Base-by-base conservation (phyloP, 2,113 vertebrate genomes). In the Myrmophylax atrothorax region DNA sequence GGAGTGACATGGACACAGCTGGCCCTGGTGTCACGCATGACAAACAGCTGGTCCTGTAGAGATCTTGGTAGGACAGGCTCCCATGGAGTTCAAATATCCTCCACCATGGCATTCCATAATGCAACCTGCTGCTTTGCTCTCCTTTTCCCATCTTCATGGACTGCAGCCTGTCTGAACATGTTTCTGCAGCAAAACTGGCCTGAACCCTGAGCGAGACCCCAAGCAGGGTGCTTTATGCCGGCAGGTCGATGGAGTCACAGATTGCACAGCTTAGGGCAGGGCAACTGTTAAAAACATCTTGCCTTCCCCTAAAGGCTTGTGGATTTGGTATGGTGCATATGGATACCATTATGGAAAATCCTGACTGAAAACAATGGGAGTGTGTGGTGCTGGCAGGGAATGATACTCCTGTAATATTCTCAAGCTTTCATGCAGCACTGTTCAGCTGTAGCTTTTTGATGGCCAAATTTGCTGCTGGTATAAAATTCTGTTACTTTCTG, bases 31-130 rank as follows among this genome's bases (percentile, higher is more conserved):
- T 37, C 28, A 56, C 0, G 0, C 28, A 31, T 10, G 53, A 77
- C 44, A 86, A 88, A 73, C 38, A 93, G 52, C 26, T 60, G 53
- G n/a, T 19, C 58, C 37, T 37, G 25, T 19, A 70, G 56, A 86
- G 0, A 24, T 10, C 25, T 25, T 0, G 1, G 38, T 40, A 44
- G 72, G 18, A 35, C 66, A 79, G 47, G 20, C 35, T 78, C 58
- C 26, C 13, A 10, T 0, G 0, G 31, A 29, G 12, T 52, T 76
- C 0, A 1, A 31, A 14, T 46, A 75, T 79, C 37, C 22, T 69
- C 25, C 37, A 29, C 46, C 28, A 3, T 2, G 2, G 83, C 62
- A 50, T 5, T 73, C 37, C 59, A 18, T 4, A 31, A 50, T 52
- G 22, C 24, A 31, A 18, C 31, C n/a, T 33, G 40, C 37, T 88